Evolutionary conservation across 2,888 invertebrate genomes (phyloP), one percentile per base, ranked within the genome.

Genomic region (Uropetala carovei): DNA sequence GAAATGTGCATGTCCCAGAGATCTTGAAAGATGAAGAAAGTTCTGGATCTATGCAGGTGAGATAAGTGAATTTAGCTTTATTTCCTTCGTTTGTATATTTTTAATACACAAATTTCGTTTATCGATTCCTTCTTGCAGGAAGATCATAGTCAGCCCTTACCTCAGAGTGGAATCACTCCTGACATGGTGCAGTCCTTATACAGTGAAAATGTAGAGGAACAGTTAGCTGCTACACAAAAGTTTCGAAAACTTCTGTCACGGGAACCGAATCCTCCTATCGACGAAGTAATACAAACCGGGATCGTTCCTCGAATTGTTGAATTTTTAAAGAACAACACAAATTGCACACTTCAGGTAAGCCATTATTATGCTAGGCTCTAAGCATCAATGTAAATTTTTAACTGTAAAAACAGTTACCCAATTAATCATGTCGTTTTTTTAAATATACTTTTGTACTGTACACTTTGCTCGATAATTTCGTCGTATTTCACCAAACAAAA

Each of bases 191-290:
- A 97, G 93, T 97, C 97, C 93, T 95, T 99, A 56, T 97, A 98
- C 94, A 97, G 98, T 94, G 96, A 96, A 83, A 96, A 97, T 94
- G 96, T 97, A 92, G 97, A 97, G 93, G 97, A 97, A 94, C 98
- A 99, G 95, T 96, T 99, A 93, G 95, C 96, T 94, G 98, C 99
- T 9, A 98, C 98, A 93, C 99, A 99, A 95, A 98, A 98, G 94
- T 99, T 99, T 95, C 96, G 99, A 93, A 99, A 99, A 95, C 96
- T 99, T 92, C 95, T 99, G 92, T 99, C 99, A 93, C 96, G 98
- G 95, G 99, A 99, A 95, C 99, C 99, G 7, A 98, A 99, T 96
- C 99, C 99, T 92, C 99, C 99, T 4, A 99, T 99, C 94, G 98
- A 99, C 95, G 99, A 99, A 96, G 99, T 99, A 83, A 99, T 99